Percentiles rank a stretch among this genome's conserved stretches.
Conservation (phyloP, 2,888 invertebrate species). For the Hofmannophila pseudospretella region DNA sequence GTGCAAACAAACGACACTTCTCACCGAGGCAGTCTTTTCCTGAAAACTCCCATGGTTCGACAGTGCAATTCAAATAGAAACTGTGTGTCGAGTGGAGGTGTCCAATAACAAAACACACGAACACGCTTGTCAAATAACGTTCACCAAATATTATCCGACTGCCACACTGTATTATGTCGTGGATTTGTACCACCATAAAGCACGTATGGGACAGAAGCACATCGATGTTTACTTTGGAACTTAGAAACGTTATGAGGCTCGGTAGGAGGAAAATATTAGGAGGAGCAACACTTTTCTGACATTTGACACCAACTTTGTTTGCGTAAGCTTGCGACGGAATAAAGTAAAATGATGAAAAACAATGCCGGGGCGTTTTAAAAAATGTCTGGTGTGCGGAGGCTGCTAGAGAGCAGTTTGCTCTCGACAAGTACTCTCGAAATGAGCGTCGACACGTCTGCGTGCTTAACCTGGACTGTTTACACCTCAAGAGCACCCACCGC, state of each 20-base stretch:
- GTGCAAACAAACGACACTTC: slow-evolving; percentile 38
- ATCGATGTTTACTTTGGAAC: slow-evolving; percentile 55
- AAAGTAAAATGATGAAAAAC: slow-evolving; percentile 35
- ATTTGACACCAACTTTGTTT: slow-evolving; percentile 15
- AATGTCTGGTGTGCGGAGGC: slow-evolving; percentile 43
- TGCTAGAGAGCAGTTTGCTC: slow-evolving; percentile 62
- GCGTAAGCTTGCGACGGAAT: slow-evolving; percentile 2
- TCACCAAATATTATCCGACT: slow-evolving; percentile 68
- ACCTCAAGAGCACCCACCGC: slow-evolving; percentile 37
- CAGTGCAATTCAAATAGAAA: slow-evolving; percentile 61
- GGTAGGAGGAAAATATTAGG: slow-evolving; percentile 32
- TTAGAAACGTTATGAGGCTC: slow-evolving; percentile 45
- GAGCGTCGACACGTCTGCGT: slow-evolving; percentile 44
- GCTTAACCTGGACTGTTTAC: slow-evolving; percentile 56
- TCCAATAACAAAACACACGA: slow-evolving; percentile 71
- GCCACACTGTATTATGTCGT: slow-evolving; percentile 61
- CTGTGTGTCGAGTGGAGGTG: slow-evolving; percentile 64
- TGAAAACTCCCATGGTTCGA: slow-evolving; percentile 52
- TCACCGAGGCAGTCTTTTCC: slow-evolving; percentile 34
- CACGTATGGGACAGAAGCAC: slow-evolving; percentile 52
- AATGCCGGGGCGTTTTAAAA: slow-evolving; percentile 45
- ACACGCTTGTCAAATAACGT: slow-evolving; percentile 70
- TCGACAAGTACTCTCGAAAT: slow-evolving; percentile 48
- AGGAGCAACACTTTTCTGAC: slow-evolving; percentile 24
- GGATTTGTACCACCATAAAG: slow-evolving; percentile 57